Percentiles rank a stretch among this genome's conserved stretches.
phyloP scores from a whole-genome alignment of 2,888 invertebrate genomes.

The Petrolisthes cinctipes region DNA sequence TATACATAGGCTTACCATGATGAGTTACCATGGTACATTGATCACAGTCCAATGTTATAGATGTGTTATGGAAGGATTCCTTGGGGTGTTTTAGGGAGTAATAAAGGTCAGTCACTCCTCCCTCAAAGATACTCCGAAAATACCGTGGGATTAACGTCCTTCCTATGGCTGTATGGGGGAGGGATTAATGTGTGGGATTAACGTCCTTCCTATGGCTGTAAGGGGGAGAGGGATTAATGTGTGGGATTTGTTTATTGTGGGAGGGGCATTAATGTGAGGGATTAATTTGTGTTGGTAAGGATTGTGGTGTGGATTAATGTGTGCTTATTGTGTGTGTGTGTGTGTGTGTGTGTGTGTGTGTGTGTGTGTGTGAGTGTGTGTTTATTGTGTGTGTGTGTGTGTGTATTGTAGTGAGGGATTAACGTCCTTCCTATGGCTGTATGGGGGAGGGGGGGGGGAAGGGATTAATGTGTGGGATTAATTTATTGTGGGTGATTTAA shows the following conservation, averaged over 20 bases:
- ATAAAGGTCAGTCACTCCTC: constrained; percentile 97
- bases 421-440: constrained; percentile 96
- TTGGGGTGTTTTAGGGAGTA: constrained; percentile 97
- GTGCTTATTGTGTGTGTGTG: too few relatives aligned
- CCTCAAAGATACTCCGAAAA: constrained; percentile 98
- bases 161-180: constrained; percentile 84
- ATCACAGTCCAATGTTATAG: constrained; percentile 98
- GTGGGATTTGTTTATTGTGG: too few relatives aligned
- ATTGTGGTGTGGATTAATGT: too few relatives aligned
- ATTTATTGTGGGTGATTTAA: too few relatives aligned
- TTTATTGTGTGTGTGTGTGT: too few relatives aligned
- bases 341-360: too few relatives aligned
- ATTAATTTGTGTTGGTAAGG: too few relatives aligned
- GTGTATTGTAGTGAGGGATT: constrained; percentile 97
- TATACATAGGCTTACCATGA: constrained; percentile 97
- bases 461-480: constrained; percentile 77
- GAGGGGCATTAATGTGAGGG: too few relatives aligned
- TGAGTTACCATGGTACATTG: constrained; percentile 98
- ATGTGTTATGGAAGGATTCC: constrained; percentile 98
- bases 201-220: constrained; percentile 94
- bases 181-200: constrained; percentile 80
- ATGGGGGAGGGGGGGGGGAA: too few relatives aligned
- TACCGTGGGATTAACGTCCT: constrained; percentile 98
- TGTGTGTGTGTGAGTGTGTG: too few relatives aligned
- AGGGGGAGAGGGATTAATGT: not conserved